Base-by-base conservation (phyloP, 2,888 invertebrate species). In the Oeneis ivallda region DNA sequence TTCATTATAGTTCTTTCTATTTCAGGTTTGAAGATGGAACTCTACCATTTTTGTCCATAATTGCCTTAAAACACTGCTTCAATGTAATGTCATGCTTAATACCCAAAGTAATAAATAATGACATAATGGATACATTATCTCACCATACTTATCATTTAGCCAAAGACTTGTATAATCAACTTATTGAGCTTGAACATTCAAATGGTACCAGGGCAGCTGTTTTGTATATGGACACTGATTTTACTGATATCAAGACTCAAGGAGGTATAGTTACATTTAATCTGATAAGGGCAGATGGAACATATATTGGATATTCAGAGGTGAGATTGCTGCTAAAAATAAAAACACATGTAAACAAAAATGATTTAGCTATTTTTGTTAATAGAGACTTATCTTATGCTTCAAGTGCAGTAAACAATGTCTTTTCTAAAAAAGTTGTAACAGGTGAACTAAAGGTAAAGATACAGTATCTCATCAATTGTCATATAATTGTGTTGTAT, bases 21-120 rank as follows among this genome's bases (percentile, higher is more conserved):
- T 89, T 85, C 84, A 97, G 97, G 73, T 98, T 98, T 88, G 99
- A 99, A 93, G 98, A 99, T 92, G 99, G 99, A 4, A 98, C 99
- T 0, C 76, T 97, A 15, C 93, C 98, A 15, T 99, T 96, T 85
- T 89, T 98, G 53, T 95, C 96, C 26, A 97, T 99, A 69, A 86
- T 96, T 57, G 93, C 96, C 1, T 81, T 99, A 6, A 93, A 94
- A 71, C 95, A 97, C 86, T 98, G 98, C 60, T 96, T 98, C 81
- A 95, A 96, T 65, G 93, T 94, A 6, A 79, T 98, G 64, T 87
- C 95, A 64, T 91, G 92, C 68, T 80, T 96, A 15, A 92, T 95
- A 76, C 94, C 96, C 59, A 87, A 80, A 79, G 70, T 80, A n/a
- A 75, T 90, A 7, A 76, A 83, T 61, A 77, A 80, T 70, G 82